These are phyloP conservation scores for Nipponacmea schrenckii DNA, from an alignment of 2,888 invertebrate species.

Conservation along the genomic window DNA sequence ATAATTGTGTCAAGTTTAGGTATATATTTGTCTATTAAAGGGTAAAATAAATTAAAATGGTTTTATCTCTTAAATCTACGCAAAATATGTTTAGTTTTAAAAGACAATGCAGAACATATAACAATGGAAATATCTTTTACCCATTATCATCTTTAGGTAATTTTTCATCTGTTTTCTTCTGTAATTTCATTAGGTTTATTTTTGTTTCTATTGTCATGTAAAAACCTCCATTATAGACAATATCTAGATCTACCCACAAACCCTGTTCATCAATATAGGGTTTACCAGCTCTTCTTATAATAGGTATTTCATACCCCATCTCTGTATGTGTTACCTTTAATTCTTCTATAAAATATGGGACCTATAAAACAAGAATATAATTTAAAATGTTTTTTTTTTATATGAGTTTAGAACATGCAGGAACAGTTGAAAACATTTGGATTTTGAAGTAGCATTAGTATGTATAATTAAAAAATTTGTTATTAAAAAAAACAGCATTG, in stretches of 20 bases:
- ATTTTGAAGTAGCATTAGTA: too few relatives aligned
- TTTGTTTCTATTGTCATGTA: conserved; percentile 88
- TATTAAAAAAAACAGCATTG: too few relatives aligned
- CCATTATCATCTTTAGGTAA: too few relatives aligned
- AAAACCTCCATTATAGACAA: conserved; percentile 79
- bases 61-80: too few relatives aligned
- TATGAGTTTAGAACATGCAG: too few relatives aligned
- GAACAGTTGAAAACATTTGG: too few relatives aligned
- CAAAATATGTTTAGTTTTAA: not conserved
- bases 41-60: too few relatives aligned
- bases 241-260: conserved; percentile 87
- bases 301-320: conserved; percentile 72
- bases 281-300: conserved; percentile 59
- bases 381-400: too few relatives aligned
- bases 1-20: too few relatives aligned
- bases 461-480: too few relatives aligned
- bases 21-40: too few relatives aligned
- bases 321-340: conserved; percentile 81
- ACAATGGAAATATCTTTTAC: not conserved
- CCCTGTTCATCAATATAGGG: conserved; percentile 84
- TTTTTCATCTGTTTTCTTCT: conserved; percentile 32
- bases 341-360: conserved; percentile 89
- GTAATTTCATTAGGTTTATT: conserved; percentile 81
- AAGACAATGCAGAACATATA: not conserved
- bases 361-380: conserved; percentile 51